Conservation (phyloP, 1,140 invertebrate genomes). For the Aphelenchoides fujianensis region DNA sequence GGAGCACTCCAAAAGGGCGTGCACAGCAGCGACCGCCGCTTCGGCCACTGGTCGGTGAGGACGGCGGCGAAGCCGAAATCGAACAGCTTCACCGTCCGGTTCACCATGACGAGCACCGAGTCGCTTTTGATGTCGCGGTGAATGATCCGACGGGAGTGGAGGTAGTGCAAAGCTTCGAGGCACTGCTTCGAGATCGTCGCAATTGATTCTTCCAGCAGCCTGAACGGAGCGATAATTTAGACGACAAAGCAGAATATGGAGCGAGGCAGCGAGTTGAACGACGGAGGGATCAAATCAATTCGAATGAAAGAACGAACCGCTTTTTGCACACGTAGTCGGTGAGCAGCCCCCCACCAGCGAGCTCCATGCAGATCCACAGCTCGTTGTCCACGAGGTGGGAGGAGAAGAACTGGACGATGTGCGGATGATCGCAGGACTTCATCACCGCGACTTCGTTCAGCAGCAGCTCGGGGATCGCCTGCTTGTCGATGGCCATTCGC, state of each 20-base stretch:
- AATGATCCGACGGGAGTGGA: constrained; percentile 91
- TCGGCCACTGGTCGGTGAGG: constrained; percentile 85
- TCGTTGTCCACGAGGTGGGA: constrained; percentile 93
- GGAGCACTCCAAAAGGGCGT: constrained; percentile 96
- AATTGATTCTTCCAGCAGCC: constrained; percentile 97
- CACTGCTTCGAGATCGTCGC: constrained; percentile 94
- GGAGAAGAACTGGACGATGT: constrained; percentile 98
- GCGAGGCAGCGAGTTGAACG: constrained; percentile 23
- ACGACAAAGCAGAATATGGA: constrained; percentile 4
- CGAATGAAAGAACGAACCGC: constrained; percentile 23
- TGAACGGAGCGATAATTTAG: constrained; percentile 37
- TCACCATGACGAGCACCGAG: constrained; percentile 29
- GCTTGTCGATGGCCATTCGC: constrained; percentile 95
- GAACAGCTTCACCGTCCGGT: constrained; percentile 75
- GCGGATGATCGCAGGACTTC: constrained; percentile 96
- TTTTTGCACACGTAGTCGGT: constrained; percentile 85
- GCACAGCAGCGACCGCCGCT: constrained; percentile 91
- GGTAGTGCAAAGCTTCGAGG: constrained; percentile 86
- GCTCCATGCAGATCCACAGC: constrained; percentile 98
- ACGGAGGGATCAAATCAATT: constrained; percentile 17
- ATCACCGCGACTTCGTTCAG: constrained; percentile 99
- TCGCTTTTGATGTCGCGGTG: constrained; percentile 67
- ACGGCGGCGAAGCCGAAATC: constrained; percentile 99
- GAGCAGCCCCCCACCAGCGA: constrained; percentile 90
- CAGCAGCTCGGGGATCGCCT: constrained; percentile 90